Evolutionary conservation across 2,888 invertebrate genomes (phyloP), one percentile per base, ranked within the genome.

Genomic region (Noctua pronuba): DNA sequence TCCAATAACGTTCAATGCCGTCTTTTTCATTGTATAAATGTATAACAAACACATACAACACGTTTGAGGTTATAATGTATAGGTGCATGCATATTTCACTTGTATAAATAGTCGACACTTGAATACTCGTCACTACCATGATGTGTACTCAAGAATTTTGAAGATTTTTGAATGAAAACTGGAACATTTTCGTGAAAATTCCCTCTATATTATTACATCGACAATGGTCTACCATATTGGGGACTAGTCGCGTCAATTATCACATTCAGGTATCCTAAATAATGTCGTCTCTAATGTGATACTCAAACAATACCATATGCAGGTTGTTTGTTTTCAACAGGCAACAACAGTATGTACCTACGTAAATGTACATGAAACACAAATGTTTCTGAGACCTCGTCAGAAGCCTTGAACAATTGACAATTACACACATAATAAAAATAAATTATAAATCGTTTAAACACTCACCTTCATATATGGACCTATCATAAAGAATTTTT

Each of bases 381-480:
- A 69, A 70, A 76, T 74, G 70, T 79, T 76, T 58, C 76, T 68
- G n/a, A 82, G 69, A 73, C 79, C 72, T 79, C 74, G 76, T 62
- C 38, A 71, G 55, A 71, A 75, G 24, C 82, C 75, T 76, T 85
- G 77, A 80, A 77, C 41, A 69, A 52, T 58, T 64, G 24, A 64
- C 38, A 52, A 65, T 70, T 67, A 79, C 49, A 66, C 64, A 69
- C 31, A 44, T 62, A 49, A 64, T 77, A 79, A 79, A 78, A 64
- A 60, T 55, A 76, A 80, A 88, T 82, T 88, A 75, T 86, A 89
- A 89, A 85, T 84, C 85, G 85, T 84, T 75, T 73, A 77, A 79
- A 84, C 86, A 95, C 96, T 96, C 92, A 96, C 96, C 96, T 96
- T 96, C 96, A 96, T 96, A 95, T 96, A 95, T 93, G 96, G 96